A percentile compares a stretch with the other conserved stretches of the same genome.
These are phyloP conservation scores for Botrylloides violaceus DNA, from an alignment of 23 tunicate species.

Conservation along the genomic window DNA sequence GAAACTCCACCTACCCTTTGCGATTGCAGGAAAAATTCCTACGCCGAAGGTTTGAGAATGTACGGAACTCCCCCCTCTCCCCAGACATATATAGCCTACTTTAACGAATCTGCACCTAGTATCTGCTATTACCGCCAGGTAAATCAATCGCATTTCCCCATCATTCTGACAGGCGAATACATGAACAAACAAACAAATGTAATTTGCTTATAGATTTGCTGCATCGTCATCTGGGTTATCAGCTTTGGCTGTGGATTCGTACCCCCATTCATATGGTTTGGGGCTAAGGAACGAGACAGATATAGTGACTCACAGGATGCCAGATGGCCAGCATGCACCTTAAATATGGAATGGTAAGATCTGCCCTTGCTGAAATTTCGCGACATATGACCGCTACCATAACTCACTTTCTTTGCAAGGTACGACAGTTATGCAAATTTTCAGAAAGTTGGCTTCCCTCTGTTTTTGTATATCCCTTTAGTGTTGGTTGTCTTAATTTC, in stretches of 20 bases:
- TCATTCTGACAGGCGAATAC: no score
- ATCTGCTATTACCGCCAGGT: no score
- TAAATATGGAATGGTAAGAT: slow-evolving; percentile 26
- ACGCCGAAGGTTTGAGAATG: no score
- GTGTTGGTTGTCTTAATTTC: not conserved
- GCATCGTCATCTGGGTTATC: slow-evolving; percentile 20
- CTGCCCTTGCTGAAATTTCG: no score
- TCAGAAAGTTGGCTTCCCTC: not conserved
- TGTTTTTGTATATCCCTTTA: not conserved
- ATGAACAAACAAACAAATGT: no score
- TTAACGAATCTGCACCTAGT: no score
- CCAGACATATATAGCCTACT: no score
- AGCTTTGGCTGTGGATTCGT: slow-evolving; percentile 27
- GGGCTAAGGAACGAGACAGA: slow-evolving; percentile 24
- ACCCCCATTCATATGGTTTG: slow-evolving; percentile 26
- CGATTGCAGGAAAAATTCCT: no score
- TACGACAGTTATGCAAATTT: not conserved
- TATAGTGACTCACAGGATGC: slow-evolving; percentile 22
- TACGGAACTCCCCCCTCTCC: no score
- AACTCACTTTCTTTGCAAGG: not conserved
- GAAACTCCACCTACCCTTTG: no score
- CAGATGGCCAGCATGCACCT: slow-evolving; percentile 42
- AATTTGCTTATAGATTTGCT: slow-evolving; percentile 7
- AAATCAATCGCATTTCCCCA: no score
- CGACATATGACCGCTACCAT: no score